Percentiles rank a stretch among this genome's conserved stretches.
Evolutionary conservation across 2,113 vertebrate genomes (phyloP).

Genomic region (Menura novaehollandiae): DNA sequence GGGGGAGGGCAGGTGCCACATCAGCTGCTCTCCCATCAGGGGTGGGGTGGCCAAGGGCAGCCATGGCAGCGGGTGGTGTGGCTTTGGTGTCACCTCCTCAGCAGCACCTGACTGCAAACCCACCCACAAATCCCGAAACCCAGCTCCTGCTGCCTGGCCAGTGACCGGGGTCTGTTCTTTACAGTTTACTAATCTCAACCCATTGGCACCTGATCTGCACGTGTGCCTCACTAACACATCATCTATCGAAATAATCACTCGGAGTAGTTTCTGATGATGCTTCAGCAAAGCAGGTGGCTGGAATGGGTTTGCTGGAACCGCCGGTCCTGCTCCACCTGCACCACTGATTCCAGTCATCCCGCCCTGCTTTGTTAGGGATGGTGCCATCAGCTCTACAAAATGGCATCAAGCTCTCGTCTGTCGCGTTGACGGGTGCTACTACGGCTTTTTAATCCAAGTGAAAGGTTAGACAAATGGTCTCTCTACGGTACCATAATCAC

Average conservation of each 20-base stretch:
- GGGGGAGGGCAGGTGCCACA: too few species aligned
- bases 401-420: neutral
- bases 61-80: accelerated
- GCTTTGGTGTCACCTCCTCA: neutral
- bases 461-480: neutral
- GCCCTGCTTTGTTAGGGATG: neutral
- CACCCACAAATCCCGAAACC: neutral
- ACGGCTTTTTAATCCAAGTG: neutral
- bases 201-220: neutral
- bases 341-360: neutral
- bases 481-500: accelerated
- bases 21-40: neutral
- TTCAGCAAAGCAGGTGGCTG: neutral
- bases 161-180: neutral
- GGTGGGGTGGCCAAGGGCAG: neutral
- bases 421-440: neutral
- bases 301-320: neutral
- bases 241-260: neutral
- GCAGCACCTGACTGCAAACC: neutral
- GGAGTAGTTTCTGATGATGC: neutral
- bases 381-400: neutral
- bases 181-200: neutral
- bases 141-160: neutral
- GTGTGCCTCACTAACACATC: neutral
- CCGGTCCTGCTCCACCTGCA: neutral